Evolutionary conservation across 2,888 invertebrate genomes (phyloP).

Genomic region (Itoplectis maculator): DNA sequence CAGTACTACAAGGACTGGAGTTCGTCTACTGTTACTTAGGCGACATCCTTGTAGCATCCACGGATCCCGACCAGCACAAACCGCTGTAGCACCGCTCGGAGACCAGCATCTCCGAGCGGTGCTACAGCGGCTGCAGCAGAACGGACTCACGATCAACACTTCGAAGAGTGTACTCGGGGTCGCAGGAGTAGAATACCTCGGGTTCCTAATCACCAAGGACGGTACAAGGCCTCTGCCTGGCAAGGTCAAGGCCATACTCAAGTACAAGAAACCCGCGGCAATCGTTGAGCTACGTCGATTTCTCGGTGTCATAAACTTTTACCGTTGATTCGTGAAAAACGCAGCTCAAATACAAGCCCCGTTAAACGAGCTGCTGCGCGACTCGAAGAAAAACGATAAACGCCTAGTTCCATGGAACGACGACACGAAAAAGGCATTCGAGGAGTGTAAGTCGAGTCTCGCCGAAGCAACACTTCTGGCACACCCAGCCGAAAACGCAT

Average conservation of each 20-base stretch:
- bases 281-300: slow-evolving; percentile 12
- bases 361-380: neutral
- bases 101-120: slow-evolving; percentile 19
- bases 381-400: slow-evolving; percentile 19
- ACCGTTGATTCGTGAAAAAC: neutral
- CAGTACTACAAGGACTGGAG: slow-evolving; percentile 4
- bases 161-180: slow-evolving; percentile 35
- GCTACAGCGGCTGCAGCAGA: slow-evolving; percentile 20
- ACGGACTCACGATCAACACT: slow-evolving; percentile 32
- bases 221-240: slow-evolving; percentile 37
- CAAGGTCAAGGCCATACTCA: slow-evolving; percentile 5
- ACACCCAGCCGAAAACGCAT: neutral
- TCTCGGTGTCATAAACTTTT: neutral
- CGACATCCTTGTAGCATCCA: slow-evolving; percentile 37
- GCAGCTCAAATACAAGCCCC: neutral
- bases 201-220: neutral
- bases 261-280: slow-evolving; percentile 18
- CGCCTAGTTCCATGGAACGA: neutral
- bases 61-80: slow-evolving; percentile 5
- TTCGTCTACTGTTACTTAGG: slow-evolving; percentile 41
- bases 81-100: too few species aligned
- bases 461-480: slow-evolving; percentile 9
- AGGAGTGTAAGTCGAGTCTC: slow-evolving; percentile 4
- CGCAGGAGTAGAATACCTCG: slow-evolving; percentile 22
- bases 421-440: neutral